phyloP scores from a whole-genome alignment of 37 sponge, comb jelly and placozoan genomes.

The Cliona cf. orientalis region DNA sequence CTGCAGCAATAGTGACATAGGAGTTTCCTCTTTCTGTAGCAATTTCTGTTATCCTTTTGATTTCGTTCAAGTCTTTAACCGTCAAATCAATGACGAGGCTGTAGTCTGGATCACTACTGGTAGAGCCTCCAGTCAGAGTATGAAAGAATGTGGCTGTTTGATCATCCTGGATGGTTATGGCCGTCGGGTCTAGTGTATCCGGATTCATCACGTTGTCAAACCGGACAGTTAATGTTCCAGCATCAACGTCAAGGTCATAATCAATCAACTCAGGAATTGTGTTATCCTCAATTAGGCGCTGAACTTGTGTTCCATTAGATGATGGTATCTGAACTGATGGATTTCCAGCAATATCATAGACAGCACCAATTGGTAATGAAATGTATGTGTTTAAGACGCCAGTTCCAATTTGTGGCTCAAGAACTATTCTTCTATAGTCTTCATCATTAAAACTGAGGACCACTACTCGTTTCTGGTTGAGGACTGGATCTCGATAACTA shows the following conservation, averaged over 20 bases:
- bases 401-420: conserved; percentile 54
- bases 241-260: conserved; percentile 81
- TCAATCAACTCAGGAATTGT: conserved; percentile 49
- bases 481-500: conserved; percentile 46
- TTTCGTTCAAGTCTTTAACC: conserved; percentile 78
- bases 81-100: conserved; percentile 59
- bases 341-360: conserved; percentile 77
- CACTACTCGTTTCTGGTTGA: conserved; percentile 41
- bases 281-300: conserved; percentile 30
- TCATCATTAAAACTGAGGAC: conserved; percentile 46
- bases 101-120: conserved; percentile 54
- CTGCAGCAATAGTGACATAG: conserved; percentile 72
- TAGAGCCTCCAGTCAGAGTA: conserved; percentile 55
- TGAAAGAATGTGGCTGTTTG: conserved; percentile 8
- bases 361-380: conserved; percentile 46
- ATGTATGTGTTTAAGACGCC: conserved; percentile 34
- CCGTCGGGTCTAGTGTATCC: conserved; percentile 51
- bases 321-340: conserved; percentile 46
- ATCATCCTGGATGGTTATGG: conserved; percentile 61
- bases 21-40: conserved; percentile 64
- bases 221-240: conserved; percentile 70
- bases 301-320: conserved; percentile 15
- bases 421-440: conserved; percentile 68
- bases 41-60: conserved; percentile 70
- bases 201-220: conserved; percentile 85